A percentile compares a stretch with the other conserved stretches of the same genome.
These are phyloP conservation scores for Sebastes taczanowskii DNA, from an alignment of 2,797 vertebrate genomes.

Conservation along the genomic window DNA sequence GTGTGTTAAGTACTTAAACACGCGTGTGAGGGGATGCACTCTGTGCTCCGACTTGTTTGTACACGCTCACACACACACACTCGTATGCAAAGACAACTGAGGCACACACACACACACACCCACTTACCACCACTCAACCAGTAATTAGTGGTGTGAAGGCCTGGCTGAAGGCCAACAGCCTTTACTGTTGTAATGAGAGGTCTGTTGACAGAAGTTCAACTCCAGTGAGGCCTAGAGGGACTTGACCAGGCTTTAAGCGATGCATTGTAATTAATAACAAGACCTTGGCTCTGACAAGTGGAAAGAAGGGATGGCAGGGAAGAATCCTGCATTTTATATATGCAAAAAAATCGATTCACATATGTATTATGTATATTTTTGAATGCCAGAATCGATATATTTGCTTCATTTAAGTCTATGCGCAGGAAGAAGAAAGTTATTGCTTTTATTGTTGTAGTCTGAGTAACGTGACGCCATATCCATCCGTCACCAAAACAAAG, in stretches of 20 bases:
- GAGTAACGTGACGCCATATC: too few species aligned
- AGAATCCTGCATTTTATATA: background rate
- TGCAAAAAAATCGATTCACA: too few species aligned
- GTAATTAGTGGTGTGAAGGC: conserved; percentile 72
- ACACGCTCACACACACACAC: background rate
- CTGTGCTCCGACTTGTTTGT: background rate
- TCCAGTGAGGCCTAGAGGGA: conserved; percentile 27
- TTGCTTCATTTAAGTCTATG: too few species aligned
- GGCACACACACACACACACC: background rate
- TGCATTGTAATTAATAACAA: conserved; percentile 68
- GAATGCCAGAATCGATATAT: too few species aligned
- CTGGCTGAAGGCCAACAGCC: conserved; percentile 51
- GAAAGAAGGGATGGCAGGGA: conserved; percentile 19
- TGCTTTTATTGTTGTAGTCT: too few species aligned
- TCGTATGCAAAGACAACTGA: background rate
- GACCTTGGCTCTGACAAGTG: conserved; percentile 41
- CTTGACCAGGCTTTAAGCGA: conserved; percentile 57
- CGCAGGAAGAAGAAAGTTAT: accelerated
- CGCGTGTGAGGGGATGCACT: background rate
- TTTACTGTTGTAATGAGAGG: conserved; percentile 62
- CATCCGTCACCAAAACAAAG: too few species aligned
- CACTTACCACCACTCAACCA: conserved; percentile 47
- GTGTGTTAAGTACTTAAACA: conserved; percentile 10
- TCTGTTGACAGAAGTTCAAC: conserved; percentile 59
- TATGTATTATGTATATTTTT: too few species aligned